Evolutionary conservation across 2,113 vertebrate species (phyloP), one percentile per base, ranked within the genome.

Genomic region (Neodontobutis hainanensis): DNA sequence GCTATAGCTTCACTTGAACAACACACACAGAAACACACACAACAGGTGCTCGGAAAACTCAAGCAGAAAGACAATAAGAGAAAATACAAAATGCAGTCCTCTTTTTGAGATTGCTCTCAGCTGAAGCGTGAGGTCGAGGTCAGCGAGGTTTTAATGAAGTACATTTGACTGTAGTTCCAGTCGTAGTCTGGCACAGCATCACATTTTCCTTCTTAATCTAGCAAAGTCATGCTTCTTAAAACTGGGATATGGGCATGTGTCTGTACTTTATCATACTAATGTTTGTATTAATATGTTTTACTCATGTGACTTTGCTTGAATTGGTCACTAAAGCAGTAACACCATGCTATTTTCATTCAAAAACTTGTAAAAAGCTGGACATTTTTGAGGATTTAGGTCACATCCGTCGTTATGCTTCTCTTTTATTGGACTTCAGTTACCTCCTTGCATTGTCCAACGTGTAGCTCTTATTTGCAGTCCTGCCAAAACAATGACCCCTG

Each of bases 401-500:
- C 70, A 86, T 87, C 70, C 77, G 67, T 69, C 55, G 68, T 57
- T 16, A 16, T 69, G 14, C 59, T 47, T 47, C 32, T 6, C 11
- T 67, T 57, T 60, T 61, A 58, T 71, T 69, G 47, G 50, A 55
- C 27, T 75, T 66, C 75, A 83, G 69, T 77, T 68, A 75, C 68
- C 63, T 43, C 47, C 68, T 66, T 16, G 72, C 65, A 85, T 83
- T 82, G 55, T 75, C 58, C 70, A 82, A 81, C 71, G 77, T 85
- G 86, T 86, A 64, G 15, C 62, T 53, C 55, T 48, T 80, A 68
- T 85, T 84, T 86, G 58, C 75, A 65, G 72, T 52, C 63, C 65
- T 61, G 63, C 61, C 70, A 81, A 79, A 85, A 81, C 69, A 86
- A 72, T 85, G 76, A 77, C 82, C 70, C 70, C 69, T 81, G 69